Evolutionary conservation across 2,888 invertebrate species (phyloP), one percentile per base, ranked within the genome.

Genomic region (Exephanes ischioxanthus): DNA sequence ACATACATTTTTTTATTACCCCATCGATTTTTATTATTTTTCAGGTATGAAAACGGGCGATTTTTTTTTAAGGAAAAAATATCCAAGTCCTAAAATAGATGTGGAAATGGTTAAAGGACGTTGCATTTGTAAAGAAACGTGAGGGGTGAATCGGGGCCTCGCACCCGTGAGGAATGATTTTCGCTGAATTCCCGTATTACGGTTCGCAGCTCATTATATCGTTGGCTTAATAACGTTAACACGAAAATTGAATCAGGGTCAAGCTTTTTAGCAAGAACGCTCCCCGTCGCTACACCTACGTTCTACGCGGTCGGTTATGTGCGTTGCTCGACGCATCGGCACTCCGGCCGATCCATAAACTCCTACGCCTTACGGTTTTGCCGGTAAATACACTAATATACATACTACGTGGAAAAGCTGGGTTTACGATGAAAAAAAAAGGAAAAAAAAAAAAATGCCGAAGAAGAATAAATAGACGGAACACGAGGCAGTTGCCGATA

Each of bases 201-300:
- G 45, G 14, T 16, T 14, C 14, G 16, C 45, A n/a, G 63, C 33
- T 63, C n/a, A 9, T 58, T 26, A 30, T n/a, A 26, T 26, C 30
- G 30, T 63, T 63, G 63, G 37, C 19, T 37, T 30, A 63, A 63
- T n/a, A 30, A 63, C 16, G 41, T 14, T 9, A 63, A 63, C 37
- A 63, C 33, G 63, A 63, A 63, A 63, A 63, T 63, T 33, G 37
- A n/a, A 63, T 63, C 63, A 37, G 63, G 63, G 63, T 63, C 37
- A 37, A n/a, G 33, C 63, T 33, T 26, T 33, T 33, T 63, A 63
- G 37, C 63, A 16, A 6, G 16, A 30, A 16, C 14, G 45, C 45
- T 48, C 45, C 45, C 45, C 45, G 45, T 48, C 45, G 45, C 41
- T 41, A 41, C 41, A 11, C 45, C 45, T 16, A 41, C 16, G 14